Evolutionary conservation across 1,140 invertebrate genomes (phyloP).

Genomic region (Limonius californicus): DNA sequence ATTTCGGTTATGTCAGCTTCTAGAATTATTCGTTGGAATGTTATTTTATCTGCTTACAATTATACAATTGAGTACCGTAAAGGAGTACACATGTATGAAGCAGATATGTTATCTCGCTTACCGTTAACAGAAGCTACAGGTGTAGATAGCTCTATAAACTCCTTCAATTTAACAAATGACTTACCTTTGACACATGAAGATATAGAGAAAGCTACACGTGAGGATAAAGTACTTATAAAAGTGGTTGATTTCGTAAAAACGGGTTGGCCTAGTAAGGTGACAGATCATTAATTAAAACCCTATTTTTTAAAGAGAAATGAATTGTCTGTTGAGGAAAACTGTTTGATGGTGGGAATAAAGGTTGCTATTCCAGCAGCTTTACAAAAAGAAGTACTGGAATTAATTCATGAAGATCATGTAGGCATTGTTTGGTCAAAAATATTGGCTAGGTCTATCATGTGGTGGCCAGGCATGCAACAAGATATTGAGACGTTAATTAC

Average conservation of each 20-base stretch:
- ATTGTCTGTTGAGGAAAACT: not conserved
- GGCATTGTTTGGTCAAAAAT: slow-evolving; percentile 27
- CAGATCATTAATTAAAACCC: not conserved
- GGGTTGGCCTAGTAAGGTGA: slow-evolving; percentile 9
- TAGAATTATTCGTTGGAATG: slow-evolving; percentile 5
- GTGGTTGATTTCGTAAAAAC: not conserved
- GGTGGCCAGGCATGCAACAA: slow-evolving; percentile 29
- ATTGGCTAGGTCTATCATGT: slow-evolving; percentile 25
- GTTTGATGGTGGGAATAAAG: not conserved
- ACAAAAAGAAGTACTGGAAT: slow-evolving; percentile 18
- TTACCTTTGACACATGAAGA: slow-evolving; percentile 1
- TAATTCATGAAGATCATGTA: slow-evolving; percentile 30
- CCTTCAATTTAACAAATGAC: not conserved
- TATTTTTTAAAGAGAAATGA: not conserved
- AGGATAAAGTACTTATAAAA: not conserved
- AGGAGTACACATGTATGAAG: not conserved
- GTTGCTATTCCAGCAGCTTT: not conserved
- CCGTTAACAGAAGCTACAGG: not conserved
- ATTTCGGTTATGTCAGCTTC: slow-evolving; percentile 18
- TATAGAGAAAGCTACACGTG: not conserved
- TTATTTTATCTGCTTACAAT: slow-evolving; percentile 19
- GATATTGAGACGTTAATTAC: slow-evolving; percentile 28
- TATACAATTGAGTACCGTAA: slow-evolving; percentile 19
- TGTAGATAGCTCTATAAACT: not conserved
- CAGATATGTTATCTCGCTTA: slow-evolving; percentile 13